Conservation (phyloP, 2,888 invertebrate genomes). For the Norana najaformis region DNA sequence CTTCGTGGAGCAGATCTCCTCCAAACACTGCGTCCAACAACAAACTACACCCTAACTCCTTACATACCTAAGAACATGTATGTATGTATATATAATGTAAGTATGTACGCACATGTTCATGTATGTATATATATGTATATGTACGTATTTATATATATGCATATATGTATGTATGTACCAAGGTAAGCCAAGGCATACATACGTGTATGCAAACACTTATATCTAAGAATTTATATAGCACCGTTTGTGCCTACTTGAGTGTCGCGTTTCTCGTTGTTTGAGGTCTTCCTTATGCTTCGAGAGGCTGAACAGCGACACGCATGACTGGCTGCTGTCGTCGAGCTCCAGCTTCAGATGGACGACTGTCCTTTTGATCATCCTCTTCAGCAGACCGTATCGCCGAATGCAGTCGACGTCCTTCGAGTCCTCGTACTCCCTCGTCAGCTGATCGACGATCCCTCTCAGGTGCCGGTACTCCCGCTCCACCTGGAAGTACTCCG, state of each 20-base stretch:
- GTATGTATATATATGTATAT: too few species aligned
- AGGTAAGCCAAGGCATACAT: too few species aligned
- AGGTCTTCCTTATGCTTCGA: neutral
- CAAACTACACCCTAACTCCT: too few species aligned
- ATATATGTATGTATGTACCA: neutral
- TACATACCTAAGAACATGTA: too few species aligned
- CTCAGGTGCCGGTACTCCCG: slow-evolving; percentile 52
- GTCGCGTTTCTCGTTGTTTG: neutral
- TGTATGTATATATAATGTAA: too few species aligned
- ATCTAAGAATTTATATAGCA: neutral
- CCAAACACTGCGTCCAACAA: too few species aligned
- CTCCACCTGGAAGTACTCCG: neutral
- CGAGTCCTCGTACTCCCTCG: slow-evolving; percentile 82
- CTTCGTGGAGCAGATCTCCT: too few species aligned
- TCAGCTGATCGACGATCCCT: slow-evolving; percentile 53
- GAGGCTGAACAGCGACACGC: neutral
- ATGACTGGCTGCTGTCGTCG: slow-evolving; percentile 40
- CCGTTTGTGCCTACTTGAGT: neutral
- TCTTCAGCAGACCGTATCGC: slow-evolving; percentile 91
- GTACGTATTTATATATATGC: too few species aligned
- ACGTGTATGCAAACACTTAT: neutral
- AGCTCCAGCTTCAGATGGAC: slow-evolving; percentile 52
- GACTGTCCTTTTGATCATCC: slow-evolving; percentile 79
- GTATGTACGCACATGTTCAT: too few species aligned
- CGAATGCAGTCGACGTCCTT: slow-evolving; percentile 92